Conservation (phyloP, 2,113 vertebrate genomes). For the Poeciliopsis prolifica region DNA sequence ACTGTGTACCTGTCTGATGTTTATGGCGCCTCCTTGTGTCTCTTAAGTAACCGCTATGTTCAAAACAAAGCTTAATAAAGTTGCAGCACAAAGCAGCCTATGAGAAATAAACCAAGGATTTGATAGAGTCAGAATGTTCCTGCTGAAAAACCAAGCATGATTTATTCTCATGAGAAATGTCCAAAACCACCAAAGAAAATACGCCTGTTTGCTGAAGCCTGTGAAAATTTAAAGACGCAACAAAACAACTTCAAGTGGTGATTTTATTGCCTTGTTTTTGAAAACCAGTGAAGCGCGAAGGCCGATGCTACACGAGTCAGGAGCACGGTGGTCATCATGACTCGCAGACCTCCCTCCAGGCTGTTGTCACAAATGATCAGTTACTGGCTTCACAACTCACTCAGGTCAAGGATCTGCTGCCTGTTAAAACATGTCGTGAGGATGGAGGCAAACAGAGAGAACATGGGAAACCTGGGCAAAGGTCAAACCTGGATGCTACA, state of each 20-base stretch:
- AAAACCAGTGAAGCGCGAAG: neutral
- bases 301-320: slow-evolving; percentile 37
- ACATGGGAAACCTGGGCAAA: slow-evolving; percentile 45
- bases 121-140: neutral
- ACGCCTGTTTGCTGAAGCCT: neutral
- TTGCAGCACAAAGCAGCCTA: slow-evolving; percentile 31
- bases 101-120: slow-evolving; percentile 1
- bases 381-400: slow-evolving; percentile 44
- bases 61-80: slow-evolving; percentile 23
- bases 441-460: slow-evolving; percentile 25
- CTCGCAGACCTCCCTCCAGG: slow-evolving; percentile 49
- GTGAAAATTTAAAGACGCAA: slow-evolving; percentile 15
- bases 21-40: slow-evolving; percentile 32
- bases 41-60: slow-evolving; percentile 19
- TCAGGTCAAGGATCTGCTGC: slow-evolving; percentile 38
- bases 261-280: slow-evolving; percentile 3
- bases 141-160: slow-evolving; percentile 5
- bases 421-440: slow-evolving; percentile 54
- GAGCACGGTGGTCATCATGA: slow-evolving; percentile 26
- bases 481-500: slow-evolving; percentile 56
- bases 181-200: slow-evolving; percentile 21
- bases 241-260: neutral
- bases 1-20: slow-evolving; percentile 57
- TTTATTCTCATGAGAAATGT: slow-evolving; percentile 19
- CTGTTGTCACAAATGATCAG: slow-evolving; percentile 61